Evolutionary conservation across 2,888 invertebrate genomes (phyloP), one percentile per base, ranked within the genome.

Genomic region (Beris chalybata): DNA sequence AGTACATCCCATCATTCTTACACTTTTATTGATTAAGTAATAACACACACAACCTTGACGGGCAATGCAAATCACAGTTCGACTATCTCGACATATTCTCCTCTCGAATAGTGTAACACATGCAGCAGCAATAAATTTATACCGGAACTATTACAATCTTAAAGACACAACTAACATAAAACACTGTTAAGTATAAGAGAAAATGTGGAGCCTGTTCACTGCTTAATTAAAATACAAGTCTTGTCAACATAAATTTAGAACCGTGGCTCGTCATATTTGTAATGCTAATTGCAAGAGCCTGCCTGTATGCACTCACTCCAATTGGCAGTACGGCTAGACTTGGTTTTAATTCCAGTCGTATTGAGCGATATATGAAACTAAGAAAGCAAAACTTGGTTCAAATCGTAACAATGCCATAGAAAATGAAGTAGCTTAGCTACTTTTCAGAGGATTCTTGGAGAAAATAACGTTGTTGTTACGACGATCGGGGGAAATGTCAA

Each of bases 1-100:
- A 61, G 61, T 61, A 50, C 61, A 61, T 52, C 61, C 50, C 61
- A 52, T 61, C 61, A 61, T 61, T 61, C 61, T 61, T 61, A 61
- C 61, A 61, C 61, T 61, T 61, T 47, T 61, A 61, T 50, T 61
- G 61, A 52, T 50, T 61, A 61, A 61, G 50, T 61, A 61, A 61
- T 61, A 30, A 61, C 61, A 61, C 50, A 50, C 50, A 50, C 32
- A 61, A 50, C 61, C 61, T 61, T 61, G 61, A 52, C 32, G 61
- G 4, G 30, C 32, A 47, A n/a, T 59, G 58, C 58, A 48, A 52
- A 52, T 52, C 52, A 15, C 15, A 13, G 9, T 3, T 38, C 9
- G 7, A 38, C 38, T 38, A 38, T 38, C 38, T 38, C 38, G 7
- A 38, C 38, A 38, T 38, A 3, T 9, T 5, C 38, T 38, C 38